These are phyloP conservation scores for Labeo catla DNA, from an alignment of 2,113 vertebrate genomes.

Conservation along the genomic window DNA sequence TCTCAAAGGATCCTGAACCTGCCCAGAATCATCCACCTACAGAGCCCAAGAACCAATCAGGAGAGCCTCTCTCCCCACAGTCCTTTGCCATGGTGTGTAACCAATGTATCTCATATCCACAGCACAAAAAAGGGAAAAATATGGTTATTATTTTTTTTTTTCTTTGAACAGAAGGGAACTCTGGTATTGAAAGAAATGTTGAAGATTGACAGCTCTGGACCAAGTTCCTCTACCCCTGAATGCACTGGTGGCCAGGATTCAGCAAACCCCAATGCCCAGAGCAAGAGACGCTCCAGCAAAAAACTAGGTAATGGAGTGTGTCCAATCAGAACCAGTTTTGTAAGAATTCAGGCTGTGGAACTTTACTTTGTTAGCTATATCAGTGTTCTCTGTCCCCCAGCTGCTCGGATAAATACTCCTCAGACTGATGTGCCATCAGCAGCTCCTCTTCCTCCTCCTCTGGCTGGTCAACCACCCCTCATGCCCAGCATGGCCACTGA, in stretches of 20 bases:
- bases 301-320: constrained; percentile 81
- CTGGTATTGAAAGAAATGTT: constrained; percentile 96
- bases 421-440: constrained; percentile 64
- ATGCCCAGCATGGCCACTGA: constrained; percentile 83
- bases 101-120: neutral
- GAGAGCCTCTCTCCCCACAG: constrained; percentile 91
- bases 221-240: constrained; percentile 70
- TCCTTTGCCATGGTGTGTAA: constrained; percentile 91
- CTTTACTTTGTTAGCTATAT: too few relatives aligned
- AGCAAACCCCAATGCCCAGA: constrained; percentile 67
- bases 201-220: constrained; percentile 87
- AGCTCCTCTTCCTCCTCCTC: constrained; percentile 66
- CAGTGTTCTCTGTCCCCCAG: constrained; percentile 65
- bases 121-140: neutral
- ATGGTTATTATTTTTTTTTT: neutral
- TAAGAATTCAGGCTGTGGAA: neutral
- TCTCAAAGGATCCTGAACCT: constrained; percentile 79
- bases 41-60: constrained; percentile 65
- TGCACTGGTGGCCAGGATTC: constrained; percentile 63
- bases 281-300: constrained; percentile 81
- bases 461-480: constrained; percentile 66
- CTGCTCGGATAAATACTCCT: constrained; percentile 82
- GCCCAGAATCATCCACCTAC: constrained; percentile 60
- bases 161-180: constrained; percentile 87
- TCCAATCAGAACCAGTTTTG: neutral